Conservation (phyloP, 2,888 invertebrate species). For the Caenorhabditis virilis region DNA sequence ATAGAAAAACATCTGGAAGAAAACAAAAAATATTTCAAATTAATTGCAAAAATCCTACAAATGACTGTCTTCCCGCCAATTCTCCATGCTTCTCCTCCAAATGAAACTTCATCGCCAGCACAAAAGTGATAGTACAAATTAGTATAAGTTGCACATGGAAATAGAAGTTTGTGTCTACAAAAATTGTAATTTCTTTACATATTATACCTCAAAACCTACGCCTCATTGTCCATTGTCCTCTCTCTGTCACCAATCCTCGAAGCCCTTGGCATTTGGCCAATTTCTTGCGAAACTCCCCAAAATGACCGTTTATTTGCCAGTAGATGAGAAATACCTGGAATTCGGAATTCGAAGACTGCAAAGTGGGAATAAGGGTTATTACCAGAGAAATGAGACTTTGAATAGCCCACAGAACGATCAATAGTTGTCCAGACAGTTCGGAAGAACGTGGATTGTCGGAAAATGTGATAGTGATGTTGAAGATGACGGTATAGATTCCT, state of each 20-base stretch:
- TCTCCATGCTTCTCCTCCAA: constrained; percentile 34
- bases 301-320: constrained; percentile 46
- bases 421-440: constrained; percentile 39
- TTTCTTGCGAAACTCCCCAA: constrained; percentile 25
- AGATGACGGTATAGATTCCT: constrained; percentile 31
- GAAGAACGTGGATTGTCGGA: constrained; percentile 31
- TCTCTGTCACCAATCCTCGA: constrained; percentile 12
- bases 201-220: constrained; percentile 1
- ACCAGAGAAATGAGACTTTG: constrained; percentile 43
- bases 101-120: constrained; percentile 39
- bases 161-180: constrained; percentile 25
- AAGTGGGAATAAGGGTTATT: background rate
- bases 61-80: constrained; percentile 34
- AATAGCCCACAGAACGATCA: constrained; percentile 41
- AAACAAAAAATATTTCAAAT: background rate
- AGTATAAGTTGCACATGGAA: constrained; percentile 29
- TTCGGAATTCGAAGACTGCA: background rate
- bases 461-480: constrained; percentile 38
- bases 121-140: constrained; percentile 23
- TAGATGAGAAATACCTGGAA: constrained; percentile 36
- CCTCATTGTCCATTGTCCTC: constrained; percentile 12
- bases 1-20: constrained; percentile 38
- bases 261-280: constrained; percentile 30
- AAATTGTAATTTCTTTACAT: background rate
- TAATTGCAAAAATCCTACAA: constrained; percentile 9